These are phyloP conservation scores for Scylla paramamosain DNA, from an alignment of 1,140 invertebrate species.

Conservation along the genomic window DNA sequence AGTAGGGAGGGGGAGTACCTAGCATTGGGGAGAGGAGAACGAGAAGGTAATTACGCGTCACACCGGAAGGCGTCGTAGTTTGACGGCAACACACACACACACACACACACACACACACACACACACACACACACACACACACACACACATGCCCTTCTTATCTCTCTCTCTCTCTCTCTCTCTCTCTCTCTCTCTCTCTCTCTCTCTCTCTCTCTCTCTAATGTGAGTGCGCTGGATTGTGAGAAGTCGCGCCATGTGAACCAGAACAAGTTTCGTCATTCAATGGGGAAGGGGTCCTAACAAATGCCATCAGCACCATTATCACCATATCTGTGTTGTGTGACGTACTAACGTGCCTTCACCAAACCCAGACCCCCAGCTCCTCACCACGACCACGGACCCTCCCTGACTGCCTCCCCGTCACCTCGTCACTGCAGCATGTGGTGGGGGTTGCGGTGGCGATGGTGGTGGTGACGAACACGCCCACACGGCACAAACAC, in stretches of 20 bases:
- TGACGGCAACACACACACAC: neutral
- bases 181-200: neutral
- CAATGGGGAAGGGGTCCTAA: neutral
- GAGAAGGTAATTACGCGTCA: neutral
- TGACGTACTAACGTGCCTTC: neutral
- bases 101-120: neutral
- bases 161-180: neutral
- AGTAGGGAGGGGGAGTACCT: neutral
- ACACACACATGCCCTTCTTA: neutral
- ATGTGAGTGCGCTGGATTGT: neutral
- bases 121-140: neutral
- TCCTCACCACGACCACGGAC: neutral
- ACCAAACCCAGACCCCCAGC: neutral
- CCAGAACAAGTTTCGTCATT: conserved; percentile 16
- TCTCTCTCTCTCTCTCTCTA: neutral
- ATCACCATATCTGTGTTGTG: conserved; percentile 8
- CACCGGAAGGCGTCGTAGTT: neutral
- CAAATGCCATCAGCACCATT: conserved; percentile 35
- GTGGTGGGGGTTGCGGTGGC: neutral
- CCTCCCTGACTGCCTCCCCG: neutral
- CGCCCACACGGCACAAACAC: conserved; percentile 37
- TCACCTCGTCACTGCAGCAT: neutral
- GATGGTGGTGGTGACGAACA: neutral
- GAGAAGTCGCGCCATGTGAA: neutral
- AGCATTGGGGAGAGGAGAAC: neutral